These are phyloP conservation scores for Clupea harengus DNA, from an alignment of 2,113 vertebrate genomes.

Conservation along the genomic window DNA sequence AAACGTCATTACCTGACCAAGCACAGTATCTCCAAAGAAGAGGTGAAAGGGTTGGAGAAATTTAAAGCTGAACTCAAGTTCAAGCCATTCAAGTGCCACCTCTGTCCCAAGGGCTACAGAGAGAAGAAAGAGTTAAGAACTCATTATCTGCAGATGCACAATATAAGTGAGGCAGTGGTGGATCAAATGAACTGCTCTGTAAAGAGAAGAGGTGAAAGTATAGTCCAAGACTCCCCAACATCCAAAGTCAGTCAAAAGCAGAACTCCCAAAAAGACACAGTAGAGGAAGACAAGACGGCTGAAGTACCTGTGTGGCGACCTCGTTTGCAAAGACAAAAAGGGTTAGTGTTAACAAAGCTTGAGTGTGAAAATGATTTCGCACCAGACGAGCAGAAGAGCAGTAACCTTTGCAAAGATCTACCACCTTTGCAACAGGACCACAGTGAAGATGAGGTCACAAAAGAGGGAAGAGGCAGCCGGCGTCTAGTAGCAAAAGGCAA, in stretches of 20 bases:
- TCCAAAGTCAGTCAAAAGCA: slow-evolving; percentile 43
- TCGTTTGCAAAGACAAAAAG: slow-evolving; percentile 45
- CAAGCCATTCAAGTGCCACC: slow-evolving; percentile 88
- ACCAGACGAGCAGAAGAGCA: slow-evolving; percentile 25
- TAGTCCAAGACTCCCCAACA: slow-evolving; percentile 40
- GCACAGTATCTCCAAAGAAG: slow-evolving; percentile 81
- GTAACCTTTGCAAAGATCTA: slow-evolving; percentile 29
- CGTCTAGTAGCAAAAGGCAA: slow-evolving; percentile 88
- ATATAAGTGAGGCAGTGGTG: slow-evolving; percentile 69
- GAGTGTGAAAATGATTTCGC: slow-evolving; percentile 47
- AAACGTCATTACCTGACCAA: slow-evolving; percentile 85
- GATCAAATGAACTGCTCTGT: slow-evolving; percentile 55
- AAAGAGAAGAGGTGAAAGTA: slow-evolving; percentile 37
- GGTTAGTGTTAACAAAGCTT: background rate
- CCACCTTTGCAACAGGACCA: slow-evolving; percentile 50
- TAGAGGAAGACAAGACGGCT: slow-evolving; percentile 44
- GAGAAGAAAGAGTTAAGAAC: slow-evolving; percentile 82
- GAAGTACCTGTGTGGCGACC: slow-evolving; percentile 33
- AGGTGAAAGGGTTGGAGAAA: slow-evolving; percentile 81
- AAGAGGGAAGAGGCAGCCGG: slow-evolving; percentile 81
- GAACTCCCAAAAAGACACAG: slow-evolving; percentile 3
- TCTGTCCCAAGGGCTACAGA: slow-evolving; percentile 87
- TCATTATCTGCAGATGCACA: slow-evolving; percentile 85
- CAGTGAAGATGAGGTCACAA: slow-evolving; percentile 31
- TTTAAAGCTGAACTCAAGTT: slow-evolving; percentile 79